Conservation (phyloP, 2,797 vertebrate species). For the Crax fasciolata region DNA sequence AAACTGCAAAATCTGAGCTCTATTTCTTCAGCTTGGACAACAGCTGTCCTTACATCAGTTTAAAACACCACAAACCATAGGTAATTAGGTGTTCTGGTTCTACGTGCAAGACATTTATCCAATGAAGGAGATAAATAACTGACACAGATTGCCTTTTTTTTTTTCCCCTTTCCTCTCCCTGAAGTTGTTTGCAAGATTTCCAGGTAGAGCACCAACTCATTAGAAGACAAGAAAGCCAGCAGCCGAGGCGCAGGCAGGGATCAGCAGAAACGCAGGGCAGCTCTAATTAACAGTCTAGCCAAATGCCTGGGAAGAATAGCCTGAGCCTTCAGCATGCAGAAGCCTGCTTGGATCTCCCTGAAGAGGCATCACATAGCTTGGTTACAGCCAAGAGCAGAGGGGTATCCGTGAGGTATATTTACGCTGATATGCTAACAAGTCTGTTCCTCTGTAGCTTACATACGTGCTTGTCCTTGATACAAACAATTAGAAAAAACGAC, state of each 20-base stretch:
- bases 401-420: neutral
- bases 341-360: neutral
- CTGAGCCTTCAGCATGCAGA: neutral
- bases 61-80: neutral
- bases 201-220: conserved; percentile 59
- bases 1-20: neutral
- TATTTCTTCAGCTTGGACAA: neutral
- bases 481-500: conserved; percentile 5
- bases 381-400: neutral
- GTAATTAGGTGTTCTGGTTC: neutral
- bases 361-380: neutral
- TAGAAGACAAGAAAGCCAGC: conserved; percentile 6
- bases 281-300: conserved; percentile 63
- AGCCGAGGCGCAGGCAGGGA: neutral
- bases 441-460: neutral
- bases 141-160: neutral
- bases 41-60: neutral
- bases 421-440: neutral
- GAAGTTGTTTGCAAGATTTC: conserved; percentile 20
- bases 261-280: neutral
- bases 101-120: neutral
- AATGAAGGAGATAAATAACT: conserved; percentile 22
- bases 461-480: neutral
- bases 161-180: fast-evolving
- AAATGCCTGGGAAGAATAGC: conserved; percentile 2